A percentile compares a stretch with the other conserved stretches of the same genome.
Evolutionary conservation across 64 coral and sea anemone species (phyloP).

Genomic region (Stichodactyla mertensii): DNA sequence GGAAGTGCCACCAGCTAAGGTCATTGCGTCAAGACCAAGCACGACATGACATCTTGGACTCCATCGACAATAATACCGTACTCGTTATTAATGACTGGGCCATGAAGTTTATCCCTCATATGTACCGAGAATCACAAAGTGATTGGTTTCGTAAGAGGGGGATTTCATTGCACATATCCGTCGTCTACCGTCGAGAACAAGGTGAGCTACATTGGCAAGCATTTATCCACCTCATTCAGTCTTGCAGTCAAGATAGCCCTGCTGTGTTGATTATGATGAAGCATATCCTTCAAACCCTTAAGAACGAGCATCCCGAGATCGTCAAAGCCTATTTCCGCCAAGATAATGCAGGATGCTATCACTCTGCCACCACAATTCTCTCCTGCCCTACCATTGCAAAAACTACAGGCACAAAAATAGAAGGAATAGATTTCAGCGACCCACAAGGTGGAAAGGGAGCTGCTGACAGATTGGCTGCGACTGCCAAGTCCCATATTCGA

Average conservation of each 20-base stretch:
- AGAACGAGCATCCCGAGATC: too few relatives aligned
- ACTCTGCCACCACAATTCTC: too few relatives aligned
- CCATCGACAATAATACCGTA: conserved; percentile 5
- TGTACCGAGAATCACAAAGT: conserved; percentile 48
- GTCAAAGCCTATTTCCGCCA: too few relatives aligned
- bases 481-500: conserved; percentile 17
- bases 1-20: conserved; percentile 41
- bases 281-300: not conserved
- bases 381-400: too few relatives aligned
- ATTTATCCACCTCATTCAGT: conserved; percentile 25
- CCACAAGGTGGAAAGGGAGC: too few relatives aligned
- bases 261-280: not conserved
- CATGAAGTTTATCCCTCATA: conserved; percentile 46
- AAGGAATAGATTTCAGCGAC: not conserved
- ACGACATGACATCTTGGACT: conserved; percentile 40
- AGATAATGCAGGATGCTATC: too few relatives aligned
- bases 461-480: conserved; percentile 26
- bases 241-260: conserved; percentile 29
- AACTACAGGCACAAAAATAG: not conserved
- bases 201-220: conserved; percentile 47
- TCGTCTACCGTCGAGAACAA: conserved; percentile 37
- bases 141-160: conserved; percentile 47
- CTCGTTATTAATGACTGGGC: conserved; percentile 45
- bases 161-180: conserved; percentile 57
- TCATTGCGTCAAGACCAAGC: conserved; percentile 48